phyloP scores from a whole-genome alignment of 2,113 vertebrate species.

The Hirundichthys speculiger region DNA sequence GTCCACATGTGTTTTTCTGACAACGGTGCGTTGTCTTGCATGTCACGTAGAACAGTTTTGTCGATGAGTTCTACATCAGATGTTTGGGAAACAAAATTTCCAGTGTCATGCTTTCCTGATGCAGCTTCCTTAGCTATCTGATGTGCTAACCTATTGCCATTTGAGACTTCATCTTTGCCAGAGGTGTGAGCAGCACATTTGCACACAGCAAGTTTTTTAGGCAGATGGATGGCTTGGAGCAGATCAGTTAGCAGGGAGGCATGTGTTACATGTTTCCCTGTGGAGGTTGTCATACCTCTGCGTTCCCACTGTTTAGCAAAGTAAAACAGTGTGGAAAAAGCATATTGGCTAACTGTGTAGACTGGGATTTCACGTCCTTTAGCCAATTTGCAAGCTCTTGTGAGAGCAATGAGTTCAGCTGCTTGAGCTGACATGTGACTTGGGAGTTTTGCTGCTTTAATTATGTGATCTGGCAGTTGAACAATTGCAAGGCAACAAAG shows the following conservation, averaged over 20 bases:
- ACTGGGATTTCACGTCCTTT: not conserved
- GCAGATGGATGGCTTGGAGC: not conserved
- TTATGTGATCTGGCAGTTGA: rapidly evolving
- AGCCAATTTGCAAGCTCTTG: not conserved
- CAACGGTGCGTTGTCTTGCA: not conserved
- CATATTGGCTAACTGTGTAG: not conserved
- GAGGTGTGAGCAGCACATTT: not conserved
- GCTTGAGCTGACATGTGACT: not conserved
- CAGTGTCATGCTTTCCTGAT: not conserved
- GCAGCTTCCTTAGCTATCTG: not conserved
- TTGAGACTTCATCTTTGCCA: not conserved
- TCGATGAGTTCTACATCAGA: not conserved
- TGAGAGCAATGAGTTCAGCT: not conserved
- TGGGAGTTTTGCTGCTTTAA: not conserved
- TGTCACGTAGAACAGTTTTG: not conserved
- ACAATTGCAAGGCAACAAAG: not conserved
- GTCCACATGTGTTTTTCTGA: rapidly evolving
- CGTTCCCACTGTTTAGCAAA: not conserved
- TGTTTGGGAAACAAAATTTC: not conserved
- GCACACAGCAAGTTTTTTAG: not conserved
- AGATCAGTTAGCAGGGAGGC: rapidly evolving
- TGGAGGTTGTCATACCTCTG: too few relatives aligned
- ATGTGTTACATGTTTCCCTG: too few relatives aligned
- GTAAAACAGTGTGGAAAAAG: not conserved
- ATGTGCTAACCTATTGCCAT: not conserved